These are phyloP conservation scores for Naja naja DNA, from an alignment of 2,113 vertebrate genomes.

Conservation along the genomic window DNA sequence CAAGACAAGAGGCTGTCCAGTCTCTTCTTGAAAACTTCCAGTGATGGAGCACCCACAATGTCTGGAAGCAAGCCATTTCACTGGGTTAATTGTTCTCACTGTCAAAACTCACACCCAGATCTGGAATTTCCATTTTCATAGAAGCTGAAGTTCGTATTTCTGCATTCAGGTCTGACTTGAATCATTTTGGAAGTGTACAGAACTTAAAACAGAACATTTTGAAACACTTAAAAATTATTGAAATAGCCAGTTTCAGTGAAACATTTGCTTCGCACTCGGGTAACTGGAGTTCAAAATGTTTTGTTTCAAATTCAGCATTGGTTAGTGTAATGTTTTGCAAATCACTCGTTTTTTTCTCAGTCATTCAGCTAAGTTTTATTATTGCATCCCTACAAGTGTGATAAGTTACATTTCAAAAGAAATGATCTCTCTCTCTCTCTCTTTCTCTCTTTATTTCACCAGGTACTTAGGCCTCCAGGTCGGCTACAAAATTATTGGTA, in stretches of 20 bases:
- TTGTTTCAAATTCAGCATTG: neutral
- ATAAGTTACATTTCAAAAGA: neutral
- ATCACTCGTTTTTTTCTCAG: neutral
- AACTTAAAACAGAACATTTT: neutral
- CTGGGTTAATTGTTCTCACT: neutral
- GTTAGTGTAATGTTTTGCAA: neutral
- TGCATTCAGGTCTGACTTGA: neutral
- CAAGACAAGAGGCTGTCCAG: neutral
- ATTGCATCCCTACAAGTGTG: neutral
- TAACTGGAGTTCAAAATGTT: neutral
- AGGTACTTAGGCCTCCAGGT: slow-evolving; percentile 92
- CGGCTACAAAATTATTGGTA: slow-evolving; percentile 83
- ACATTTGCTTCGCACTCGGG: neutral
- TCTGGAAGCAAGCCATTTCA: neutral
- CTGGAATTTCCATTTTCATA: neutral
- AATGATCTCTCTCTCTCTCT: neutral
- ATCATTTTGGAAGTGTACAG: neutral
- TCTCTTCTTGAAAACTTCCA: neutral
- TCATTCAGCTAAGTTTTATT: neutral
- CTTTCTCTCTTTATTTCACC: slow-evolving; percentile 27
- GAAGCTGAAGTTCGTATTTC: neutral
- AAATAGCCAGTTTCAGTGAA: neutral
- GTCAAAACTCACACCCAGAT: neutral
- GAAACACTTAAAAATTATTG: neutral
- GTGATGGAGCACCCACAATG: neutral